phyloP scores from a whole-genome alignment of 1,140 invertebrate genomes.

The Vanessa atalanta region DNA sequence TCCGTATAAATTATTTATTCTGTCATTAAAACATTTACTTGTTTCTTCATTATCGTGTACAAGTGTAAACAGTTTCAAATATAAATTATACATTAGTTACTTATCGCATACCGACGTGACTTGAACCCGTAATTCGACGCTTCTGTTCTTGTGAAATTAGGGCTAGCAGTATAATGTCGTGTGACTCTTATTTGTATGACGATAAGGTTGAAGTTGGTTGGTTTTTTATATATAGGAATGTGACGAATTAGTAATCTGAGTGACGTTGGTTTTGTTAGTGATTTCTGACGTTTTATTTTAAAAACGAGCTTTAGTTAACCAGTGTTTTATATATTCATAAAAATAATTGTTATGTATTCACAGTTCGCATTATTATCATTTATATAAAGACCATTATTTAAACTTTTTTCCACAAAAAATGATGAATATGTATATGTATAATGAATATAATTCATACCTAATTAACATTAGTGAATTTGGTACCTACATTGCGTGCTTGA shows the following conservation, averaged over 20 bases:
- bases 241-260: constrained; percentile 60
- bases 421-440: no score
- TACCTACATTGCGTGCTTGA: not conserved
- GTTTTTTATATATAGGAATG: constrained; percentile 18
- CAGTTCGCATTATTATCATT: no score
- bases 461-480: no score
- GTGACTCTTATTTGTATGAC: constrained; percentile 30
- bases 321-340: not conserved
- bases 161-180: constrained; percentile 32
- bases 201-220: constrained; percentile 31
- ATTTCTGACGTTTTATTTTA: constrained; percentile 30
- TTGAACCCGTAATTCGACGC: constrained; percentile 55
- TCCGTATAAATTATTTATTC: constrained; percentile 2
- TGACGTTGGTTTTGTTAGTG: constrained; percentile 50
- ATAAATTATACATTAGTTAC: constrained; percentile 48
- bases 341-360: no score
- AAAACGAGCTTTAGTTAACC: not conserved
- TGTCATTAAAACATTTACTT: constrained; percentile 37
- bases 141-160: constrained; percentile 55
- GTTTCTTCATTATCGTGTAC: constrained; percentile 34
- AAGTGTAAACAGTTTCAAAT: constrained; percentile 47
- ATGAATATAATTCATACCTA: no score
- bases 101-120: constrained; percentile 52
- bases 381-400: no score
- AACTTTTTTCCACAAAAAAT: no score